phyloP scores from a whole-genome alignment of 1,140 invertebrate genomes.

The Drosophila chauvacae region DNA sequence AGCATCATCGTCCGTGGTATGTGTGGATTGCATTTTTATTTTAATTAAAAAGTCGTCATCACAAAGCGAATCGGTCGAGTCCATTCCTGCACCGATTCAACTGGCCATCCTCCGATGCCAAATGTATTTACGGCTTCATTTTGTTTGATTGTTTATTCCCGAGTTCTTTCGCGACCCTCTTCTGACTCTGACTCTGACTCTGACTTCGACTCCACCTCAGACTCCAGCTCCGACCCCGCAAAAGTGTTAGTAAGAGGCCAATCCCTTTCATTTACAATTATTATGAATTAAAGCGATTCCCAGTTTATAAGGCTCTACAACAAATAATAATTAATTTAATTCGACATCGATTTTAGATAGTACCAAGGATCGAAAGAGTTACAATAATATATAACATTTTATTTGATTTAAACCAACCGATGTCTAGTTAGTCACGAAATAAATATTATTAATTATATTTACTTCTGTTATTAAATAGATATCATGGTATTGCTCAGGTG shows the following conservation, averaged over 20 bases:
- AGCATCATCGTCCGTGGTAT: conserved; percentile 30
- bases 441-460: no score
- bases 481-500: no score
- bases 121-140: conserved; percentile 82
- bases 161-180: conserved; percentile 40
- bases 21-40: conserved; percentile 78
- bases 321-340: neutral
- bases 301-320: neutral
- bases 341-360: neutral
- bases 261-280: conserved; percentile 19
- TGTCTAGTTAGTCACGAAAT: neutral
- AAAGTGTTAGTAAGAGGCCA: conserved; percentile 22
- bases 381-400: neutral
- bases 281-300: conserved; percentile 21
- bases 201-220: neutral
- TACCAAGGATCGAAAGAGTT: neutral
- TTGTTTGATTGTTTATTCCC: conserved; percentile 70
- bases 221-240: neutral
- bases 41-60: conserved; percentile 78
- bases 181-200: neutral
- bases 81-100: conserved; percentile 57
- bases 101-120: conserved; percentile 73
- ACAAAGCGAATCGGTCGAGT: conserved; percentile 71
- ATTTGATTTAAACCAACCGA: neutral
- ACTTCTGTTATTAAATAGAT: no score